Evolutionary conservation across 2,888 invertebrate species (phyloP), one percentile per base, ranked within the genome.

Genomic region (Napeogenes inachia): DNA sequence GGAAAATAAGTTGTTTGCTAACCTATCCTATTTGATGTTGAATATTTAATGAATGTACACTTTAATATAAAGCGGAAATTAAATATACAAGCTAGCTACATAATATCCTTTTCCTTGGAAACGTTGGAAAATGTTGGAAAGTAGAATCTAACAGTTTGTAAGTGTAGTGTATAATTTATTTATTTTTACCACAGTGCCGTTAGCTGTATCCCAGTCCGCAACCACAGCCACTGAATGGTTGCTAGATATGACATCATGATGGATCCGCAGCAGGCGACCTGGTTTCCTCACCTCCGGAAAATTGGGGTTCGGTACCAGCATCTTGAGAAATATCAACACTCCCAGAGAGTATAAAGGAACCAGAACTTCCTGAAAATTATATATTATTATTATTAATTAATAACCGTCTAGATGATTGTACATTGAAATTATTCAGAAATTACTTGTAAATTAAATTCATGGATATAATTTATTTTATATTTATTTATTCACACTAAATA

Each of bases 291-390:
- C 93, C 70, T 93, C 93, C 0, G 94, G 94, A 80, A 94, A 94
- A 84, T 95, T 94, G 56, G 95, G 95, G 82, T 95, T 95, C 32
- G 95, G 95, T 74, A 95, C 92, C 71, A 94, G 81, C 81, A 94
- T 91, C 86, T 95, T 95, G 69, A 95, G 91, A 75, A 95, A 91
- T 70, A 95, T 94, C 67, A 96, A 88, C 68, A 95, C 93, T 45
- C 93, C 93, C 66, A 96, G 87, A 45, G 95, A 95, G 82, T 95
- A 95, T 0, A 96, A 90, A 2, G 96, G 96, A 66, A 95, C 90
- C 67, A 96, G 89, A 57, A 96, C 92, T 87, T 96, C 96, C 96
- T 96, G 91, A 4, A 67, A 63, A 61, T 13, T 45, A 56, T 53
- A 42, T 21, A 3, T 45, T 56, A 45, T 56, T 58, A 21, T 21